These are phyloP conservation scores for Probaryconus sp. DNA, from an alignment of 1,140 invertebrate species.

Conservation along the genomic window DNA sequence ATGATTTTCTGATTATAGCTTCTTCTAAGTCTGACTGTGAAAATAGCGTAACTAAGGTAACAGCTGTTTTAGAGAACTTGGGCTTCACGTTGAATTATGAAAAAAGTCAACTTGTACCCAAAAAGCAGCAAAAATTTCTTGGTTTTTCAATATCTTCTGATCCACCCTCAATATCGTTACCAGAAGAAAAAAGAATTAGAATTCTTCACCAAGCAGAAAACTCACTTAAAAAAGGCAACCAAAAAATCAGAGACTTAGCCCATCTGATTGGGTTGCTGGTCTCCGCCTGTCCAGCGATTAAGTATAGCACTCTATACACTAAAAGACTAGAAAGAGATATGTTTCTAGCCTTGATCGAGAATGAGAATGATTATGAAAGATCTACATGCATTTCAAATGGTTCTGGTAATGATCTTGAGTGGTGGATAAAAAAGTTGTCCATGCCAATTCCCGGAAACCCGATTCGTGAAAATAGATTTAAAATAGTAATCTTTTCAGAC, in stretches of 20 bases:
- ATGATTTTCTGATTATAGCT: conserved; percentile 23
- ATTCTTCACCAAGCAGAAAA: neutral
- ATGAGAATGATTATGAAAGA: conserved; percentile 8
- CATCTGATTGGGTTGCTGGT: conserved; percentile 20
- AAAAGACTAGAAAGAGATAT: conserved; percentile 31
- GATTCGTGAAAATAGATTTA: conserved; percentile 21
- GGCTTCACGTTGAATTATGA: conserved; percentile 18
- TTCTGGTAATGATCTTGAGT: neutral
- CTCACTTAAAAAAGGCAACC: neutral
- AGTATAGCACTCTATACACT: conserved; percentile 29
- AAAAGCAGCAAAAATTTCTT: conserved; percentile 18
- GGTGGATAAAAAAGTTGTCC: conserved; percentile 1
- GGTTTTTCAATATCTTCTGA: conserved; percentile 19
- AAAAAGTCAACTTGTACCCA: conserved; percentile 8
- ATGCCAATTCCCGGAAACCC: neutral
- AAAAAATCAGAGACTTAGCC: conserved; percentile 15
- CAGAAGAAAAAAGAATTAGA: conserved; percentile 14
- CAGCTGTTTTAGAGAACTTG: neutral
- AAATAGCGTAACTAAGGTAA: neutral
- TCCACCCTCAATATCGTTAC: conserved; percentile 8
- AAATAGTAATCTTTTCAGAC: conserved; percentile 67
- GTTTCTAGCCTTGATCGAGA: conserved; percentile 5
- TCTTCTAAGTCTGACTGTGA: neutral
- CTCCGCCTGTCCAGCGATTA: conserved; percentile 20
- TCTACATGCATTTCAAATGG: too few species aligned